Evolutionary conservation across 2,888 invertebrate species (phyloP), one percentile per base, ranked within the genome.

Genomic region (Linnaemya vulpina): DNA sequence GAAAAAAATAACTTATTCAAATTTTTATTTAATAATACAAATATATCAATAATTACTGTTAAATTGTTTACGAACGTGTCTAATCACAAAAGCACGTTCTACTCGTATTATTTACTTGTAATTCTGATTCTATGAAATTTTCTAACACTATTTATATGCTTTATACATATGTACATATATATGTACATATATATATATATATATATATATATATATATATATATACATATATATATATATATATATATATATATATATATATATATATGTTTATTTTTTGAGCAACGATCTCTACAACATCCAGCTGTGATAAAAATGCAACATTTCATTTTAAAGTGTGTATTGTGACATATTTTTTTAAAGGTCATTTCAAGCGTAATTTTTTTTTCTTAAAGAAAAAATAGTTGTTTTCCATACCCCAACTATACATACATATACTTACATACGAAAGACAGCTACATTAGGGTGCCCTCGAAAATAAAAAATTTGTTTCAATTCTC

Each of bases 221-320:
- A n/a, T n/a, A n/a, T n/a, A n/a, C n/a, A n/a, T n/a, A n/a, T n/a
- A n/a, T n/a, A n/a, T n/a, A n/a, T n/a, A n/a, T n/a, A n/a, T n/a
- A n/a, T n/a, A n/a, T n/a, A n/a, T n/a, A n/a, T n/a, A n/a, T n/a
- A n/a, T n/a, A n/a, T n/a, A n/a, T n/a, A n/a, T n/a, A n/a, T n/a
- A n/a, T n/a, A n/a, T n/a, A n/a, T n/a, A n/a, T n/a, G n/a, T n/a
- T n/a, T n/a, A n/a, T n/a, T 10, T 55, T 30, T 30, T 55, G 67
- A 46, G 10, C 22, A 22, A 22, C 40, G 46, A 68, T 49, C 43
- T 63, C 60, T 71, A 40, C 25, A 51, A 60, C 38, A 51, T 74
- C 65, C 73, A 55, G 49, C 49, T 73, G 79, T 46, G 51, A 70
- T 79, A 22, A 20, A 46, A 79, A 71, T 65, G 58, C 73, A 49